Percentiles rank a stretch among this genome's conserved stretches.
Evolutionary conservation across 2,113 vertebrate genomes (phyloP).

Genomic region (Chaetodon trifascialis): DNA sequence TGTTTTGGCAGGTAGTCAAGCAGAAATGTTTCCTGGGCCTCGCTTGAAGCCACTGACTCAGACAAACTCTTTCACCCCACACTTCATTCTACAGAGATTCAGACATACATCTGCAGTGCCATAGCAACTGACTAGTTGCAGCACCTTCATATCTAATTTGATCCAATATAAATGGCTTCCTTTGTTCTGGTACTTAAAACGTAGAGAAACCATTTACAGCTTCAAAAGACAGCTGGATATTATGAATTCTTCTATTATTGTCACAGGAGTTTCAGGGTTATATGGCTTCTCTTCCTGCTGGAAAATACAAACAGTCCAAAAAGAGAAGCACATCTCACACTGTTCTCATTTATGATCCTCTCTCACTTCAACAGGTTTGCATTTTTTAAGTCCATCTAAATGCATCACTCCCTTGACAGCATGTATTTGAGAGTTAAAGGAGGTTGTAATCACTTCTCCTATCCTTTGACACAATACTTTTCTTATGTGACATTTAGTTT

Average conservation of each 20-base stretch:
- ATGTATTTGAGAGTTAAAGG: too few species aligned
- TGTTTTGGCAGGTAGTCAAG: not conserved
- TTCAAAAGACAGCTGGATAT: not conserved
- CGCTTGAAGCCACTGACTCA: not conserved
- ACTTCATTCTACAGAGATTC: not conserved
- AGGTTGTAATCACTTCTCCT: too few species aligned
- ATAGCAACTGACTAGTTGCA: constrained; percentile 25
- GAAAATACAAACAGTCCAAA: too few species aligned
- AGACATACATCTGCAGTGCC: constrained; percentile 4
- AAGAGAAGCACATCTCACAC: too few species aligned
- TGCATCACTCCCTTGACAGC: too few species aligned
- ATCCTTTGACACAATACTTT: too few species aligned
- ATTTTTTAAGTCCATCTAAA: too few species aligned
- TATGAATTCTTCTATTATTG: not conserved
- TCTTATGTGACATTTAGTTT: too few species aligned
- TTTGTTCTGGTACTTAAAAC: not conserved
- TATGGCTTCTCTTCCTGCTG: too few species aligned
- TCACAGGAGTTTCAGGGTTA: not conserved
- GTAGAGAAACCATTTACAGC: not conserved
- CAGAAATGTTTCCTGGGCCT: not conserved
- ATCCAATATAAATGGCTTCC: not conserved
- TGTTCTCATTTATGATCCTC: too few species aligned
- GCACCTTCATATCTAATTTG: constrained; percentile 2
- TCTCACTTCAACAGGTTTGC: too few species aligned
- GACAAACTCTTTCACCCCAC: constrained; percentile 28